phyloP scores from a whole-genome alignment of 2,797 vertebrate species.

The Premnoplex brunnescens region DNA sequence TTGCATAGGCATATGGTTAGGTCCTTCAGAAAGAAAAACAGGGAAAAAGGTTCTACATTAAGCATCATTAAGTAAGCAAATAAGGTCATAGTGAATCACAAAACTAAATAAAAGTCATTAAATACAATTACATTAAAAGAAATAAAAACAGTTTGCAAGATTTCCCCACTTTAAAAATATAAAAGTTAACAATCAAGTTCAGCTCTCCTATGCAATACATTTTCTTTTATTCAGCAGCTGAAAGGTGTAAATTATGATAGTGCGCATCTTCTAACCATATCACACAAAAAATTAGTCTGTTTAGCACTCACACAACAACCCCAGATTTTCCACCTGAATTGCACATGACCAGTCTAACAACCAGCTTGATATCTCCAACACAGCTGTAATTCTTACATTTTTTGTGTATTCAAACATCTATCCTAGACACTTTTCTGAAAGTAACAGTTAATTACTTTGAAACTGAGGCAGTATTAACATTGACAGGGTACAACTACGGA shows the following conservation, averaged over 20 bases:
- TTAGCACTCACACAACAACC: not conserved
- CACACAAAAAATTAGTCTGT: not conserved
- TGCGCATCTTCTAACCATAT: not conserved
- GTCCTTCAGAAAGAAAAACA: slow-evolving; percentile 80
- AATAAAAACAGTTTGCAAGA: not conserved
- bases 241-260: not conserved
- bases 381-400: not conserved
- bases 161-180: not conserved
- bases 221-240: not conserved
- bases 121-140: not conserved
- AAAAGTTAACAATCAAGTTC: not conserved
- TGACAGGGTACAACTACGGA: not conserved
- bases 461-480: not conserved
- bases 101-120: not conserved
- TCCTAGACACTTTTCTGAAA: not conserved
- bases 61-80: not conserved
- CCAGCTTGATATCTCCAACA: not conserved
- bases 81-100: not conserved
- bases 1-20: slow-evolving; percentile 98
- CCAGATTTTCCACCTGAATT: not conserved
- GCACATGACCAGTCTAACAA: not conserved
- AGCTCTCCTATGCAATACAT: not conserved
- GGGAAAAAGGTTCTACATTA: not conserved
- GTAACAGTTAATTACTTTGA: not conserved
- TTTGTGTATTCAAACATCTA: not conserved